Percentiles rank a stretch among this genome's conserved stretches.
Evolutionary conservation across 2,888 invertebrate species (phyloP).

Genomic region (Zaprionus lineosus): DNA sequence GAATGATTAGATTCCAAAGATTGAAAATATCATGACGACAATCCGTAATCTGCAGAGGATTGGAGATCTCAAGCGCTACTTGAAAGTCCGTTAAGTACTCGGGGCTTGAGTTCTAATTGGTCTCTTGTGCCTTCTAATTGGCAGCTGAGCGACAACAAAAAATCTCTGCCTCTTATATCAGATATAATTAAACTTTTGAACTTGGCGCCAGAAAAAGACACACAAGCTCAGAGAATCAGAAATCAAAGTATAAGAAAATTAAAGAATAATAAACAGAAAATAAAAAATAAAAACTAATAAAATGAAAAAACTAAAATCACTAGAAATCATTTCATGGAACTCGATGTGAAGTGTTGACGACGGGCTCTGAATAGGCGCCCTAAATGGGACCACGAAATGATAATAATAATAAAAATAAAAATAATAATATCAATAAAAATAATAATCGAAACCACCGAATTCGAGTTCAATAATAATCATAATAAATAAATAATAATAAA

Average conservation of each 20-base stretch:
- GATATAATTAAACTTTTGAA: conserved; percentile 63
- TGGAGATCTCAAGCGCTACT: conserved; percentile 21
- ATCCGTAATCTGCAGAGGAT: too few relatives aligned
- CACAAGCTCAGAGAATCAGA: too few relatives aligned
- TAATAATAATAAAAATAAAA: conserved; percentile 58
- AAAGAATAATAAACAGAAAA: conserved; percentile 1
- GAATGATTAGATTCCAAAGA: too few relatives aligned
- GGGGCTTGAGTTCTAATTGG: conserved; percentile 41
- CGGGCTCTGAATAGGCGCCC: conserved; percentile 39
- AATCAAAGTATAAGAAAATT: too few relatives aligned
- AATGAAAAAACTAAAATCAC: conserved; percentile 6
- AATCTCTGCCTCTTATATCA: conserved; percentile 47
- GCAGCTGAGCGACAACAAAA: conserved; percentile 36
- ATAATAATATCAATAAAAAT: conserved; percentile 70
- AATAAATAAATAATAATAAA: conserved; percentile 56
- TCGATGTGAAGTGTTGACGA: conserved; percentile 37
- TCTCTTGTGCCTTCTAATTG: conserved; percentile 9
- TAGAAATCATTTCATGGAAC: conserved; percentile 26
- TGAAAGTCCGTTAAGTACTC: conserved; percentile 10
- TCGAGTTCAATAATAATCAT: conserved; percentile 63
- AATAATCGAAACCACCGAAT: too few relatives aligned
- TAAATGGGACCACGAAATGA: conserved; percentile 44
- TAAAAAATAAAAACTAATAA: conserved; percentile 4
- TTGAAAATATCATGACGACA: too few relatives aligned
- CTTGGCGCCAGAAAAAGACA: too few relatives aligned